Evolutionary conservation across 1,140 invertebrate species (phyloP).

Genomic region (Bombyx mandarina): DNA sequence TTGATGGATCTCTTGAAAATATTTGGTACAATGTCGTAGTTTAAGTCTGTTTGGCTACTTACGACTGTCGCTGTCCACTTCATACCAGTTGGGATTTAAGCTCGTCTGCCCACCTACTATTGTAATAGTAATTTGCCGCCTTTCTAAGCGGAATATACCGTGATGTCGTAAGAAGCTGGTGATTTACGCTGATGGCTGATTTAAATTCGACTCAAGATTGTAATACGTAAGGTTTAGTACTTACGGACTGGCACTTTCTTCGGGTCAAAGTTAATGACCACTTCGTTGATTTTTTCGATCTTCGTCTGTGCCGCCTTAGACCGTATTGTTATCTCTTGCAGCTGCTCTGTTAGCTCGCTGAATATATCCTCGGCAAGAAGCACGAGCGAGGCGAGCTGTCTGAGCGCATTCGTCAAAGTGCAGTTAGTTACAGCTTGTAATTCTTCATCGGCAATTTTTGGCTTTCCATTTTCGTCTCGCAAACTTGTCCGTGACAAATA

Average conservation of each 20-base stretch:
- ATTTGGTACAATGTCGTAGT: too few species aligned
- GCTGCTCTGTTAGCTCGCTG: conserved; percentile 78
- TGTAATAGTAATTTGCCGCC: too few species aligned
- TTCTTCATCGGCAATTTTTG: conserved; percentile 76
- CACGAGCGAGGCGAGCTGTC: conserved; percentile 84
- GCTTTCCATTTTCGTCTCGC: conserved; percentile 71
- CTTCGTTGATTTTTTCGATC: conserved; percentile 74
- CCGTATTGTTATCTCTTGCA: conserved; percentile 77
- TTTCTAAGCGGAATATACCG: too few species aligned
- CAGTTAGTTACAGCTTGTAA: conserved; percentile 83
- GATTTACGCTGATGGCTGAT: too few species aligned
- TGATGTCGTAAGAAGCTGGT: not conserved
- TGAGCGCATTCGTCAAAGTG: conserved; percentile 81
- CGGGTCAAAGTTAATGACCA: conserved; percentile 78
- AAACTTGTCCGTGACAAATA: conserved; percentile 76
- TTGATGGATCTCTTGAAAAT: too few species aligned
- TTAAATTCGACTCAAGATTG: conserved; percentile 46
- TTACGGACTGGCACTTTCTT: conserved; percentile 88
- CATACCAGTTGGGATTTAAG: too few species aligned
- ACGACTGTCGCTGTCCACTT: too few species aligned
- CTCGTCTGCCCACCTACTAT: too few species aligned
- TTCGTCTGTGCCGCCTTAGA: conserved; percentile 75
- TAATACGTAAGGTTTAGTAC: conserved; percentile 50
- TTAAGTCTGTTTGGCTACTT: too few species aligned
- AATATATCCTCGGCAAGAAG: conserved; percentile 84